Base-by-base conservation (phyloP, 1,140 invertebrate genomes). In the Cherax quadricarinatus region DNA sequence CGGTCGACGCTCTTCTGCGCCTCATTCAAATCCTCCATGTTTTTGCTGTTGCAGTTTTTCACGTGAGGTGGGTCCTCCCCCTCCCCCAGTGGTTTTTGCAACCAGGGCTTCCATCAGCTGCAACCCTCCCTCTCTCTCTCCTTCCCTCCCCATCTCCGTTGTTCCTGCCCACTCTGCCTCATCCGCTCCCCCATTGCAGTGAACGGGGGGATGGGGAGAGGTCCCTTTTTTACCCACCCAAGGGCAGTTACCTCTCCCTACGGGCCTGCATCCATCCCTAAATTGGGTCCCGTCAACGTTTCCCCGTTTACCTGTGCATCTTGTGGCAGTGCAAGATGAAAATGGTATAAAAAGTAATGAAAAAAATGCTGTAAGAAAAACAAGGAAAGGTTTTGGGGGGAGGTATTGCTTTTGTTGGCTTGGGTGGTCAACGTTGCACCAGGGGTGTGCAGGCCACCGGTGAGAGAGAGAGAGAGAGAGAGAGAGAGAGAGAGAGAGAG, bases 21-120 rank as follows among this genome's bases (percentile, higher is more conserved):
- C 49, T 88, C 86, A 88, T 88, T 88, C 86, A 88, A 75, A 83
- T 62, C 75, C 81, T 82, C 51, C n/a, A 73, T 83, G 88, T 90
- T 90, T 90, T 90, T 90, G 88, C 88, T 90, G 88, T 78, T 83
- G 88, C 88, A 91, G 66, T 86, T 91, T 86, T 91, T 79, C 75
- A 60, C 73, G 53, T 78, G 75, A 30, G 81, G 79, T 53, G 49
- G 62, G 82, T 89, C 82, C 53, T 79, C 81, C 80, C 62, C 70
- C 75, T 48, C 88, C 80, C 62, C 53, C 60, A 83, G 88, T 14
- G 53, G 53, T 57, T 57, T 57, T 83, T 89, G 80, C 80, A 89
- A 82, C 53, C 53, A 14, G 53, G 53, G 53, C 30, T 4, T 57
- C 70, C 80, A 53, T 79, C 66, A 51, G 51, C 53, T 12, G 10